Base-by-base conservation (phyloP, 2,888 invertebrate species). In the Euspilapteryx auroguttella region DNA sequence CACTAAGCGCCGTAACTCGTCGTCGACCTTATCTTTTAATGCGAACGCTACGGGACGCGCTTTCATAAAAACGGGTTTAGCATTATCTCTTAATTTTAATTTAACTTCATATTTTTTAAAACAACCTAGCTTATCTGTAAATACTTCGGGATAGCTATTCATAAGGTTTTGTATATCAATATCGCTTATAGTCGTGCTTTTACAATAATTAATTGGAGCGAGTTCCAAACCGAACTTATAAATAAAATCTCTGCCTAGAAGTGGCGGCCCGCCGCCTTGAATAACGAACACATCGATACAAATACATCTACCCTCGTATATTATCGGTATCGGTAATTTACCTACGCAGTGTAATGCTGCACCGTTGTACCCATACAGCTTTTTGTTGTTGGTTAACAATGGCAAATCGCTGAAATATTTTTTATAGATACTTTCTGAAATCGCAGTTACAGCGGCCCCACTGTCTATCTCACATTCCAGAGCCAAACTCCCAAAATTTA, bases 401-500 rank as follows among this genome's bases (percentile, higher is more conserved):
- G 22, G 25, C n/a, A 32, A n/a, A 7, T 13, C 14, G 3, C 7
- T 22, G 20, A 29, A 28, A 26, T 32, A 14, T 22, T 25, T 20
- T 14, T 15, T 12, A 21, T 29, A 32, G 9, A 20, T 21, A 6
- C 12, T 14, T 10, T 29, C 26, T 7, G 24, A 24, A 12, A 28
- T 24, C 7, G 24, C 24, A 3, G 14, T 25, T 2, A 25, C 20
- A 20, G 24, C 28, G 9, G 24, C 5, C 12, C 28, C 28, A 29
- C 22, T 32, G 21, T 30, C 33, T 10, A 33, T 28, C 14, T 33
- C 28, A 12, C 28, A 33, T 11, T 28, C 12, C 13, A 31, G 9
- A 2, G 12, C 3, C 21, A 31, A 8, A 4, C 20, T 23, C 4
- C 21, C 7, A n/a, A 31, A 7, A 8, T 8, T 3, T 12, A 33